Evolutionary conservation across 2,888 invertebrate genomes (phyloP).

Genomic region (Psylliodes chrysocephalus): DNA sequence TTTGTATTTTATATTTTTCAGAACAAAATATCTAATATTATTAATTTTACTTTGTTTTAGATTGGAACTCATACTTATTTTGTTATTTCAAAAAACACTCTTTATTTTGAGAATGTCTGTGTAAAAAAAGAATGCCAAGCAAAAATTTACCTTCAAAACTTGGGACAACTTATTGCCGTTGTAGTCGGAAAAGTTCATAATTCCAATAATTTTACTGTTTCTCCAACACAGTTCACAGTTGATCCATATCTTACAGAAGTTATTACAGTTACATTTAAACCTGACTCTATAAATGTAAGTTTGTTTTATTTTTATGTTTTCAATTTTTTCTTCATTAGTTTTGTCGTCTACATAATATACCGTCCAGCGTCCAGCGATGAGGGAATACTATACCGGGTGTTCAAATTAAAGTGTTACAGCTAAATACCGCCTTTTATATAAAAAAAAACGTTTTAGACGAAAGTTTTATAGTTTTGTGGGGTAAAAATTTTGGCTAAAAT

Average conservation of each 20-base stretch:
- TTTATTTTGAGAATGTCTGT: constrained; percentile 62
- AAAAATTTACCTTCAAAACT: constrained; percentile 61
- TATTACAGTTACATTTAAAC: constrained; percentile 62
- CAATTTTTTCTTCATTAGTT: no score
- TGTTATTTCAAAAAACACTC: constrained; percentile 55
- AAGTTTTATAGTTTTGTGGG: no score
- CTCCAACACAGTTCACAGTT: constrained; percentile 55
- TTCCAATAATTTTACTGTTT: constrained; percentile 54
- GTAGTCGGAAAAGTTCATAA: constrained; percentile 49
- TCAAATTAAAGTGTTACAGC: no score
- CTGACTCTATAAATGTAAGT: constrained; percentile 61
- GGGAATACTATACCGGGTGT: no score
- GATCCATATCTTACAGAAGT: constrained; percentile 57
- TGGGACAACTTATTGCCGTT: constrained; percentile 58
- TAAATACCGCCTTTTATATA: no score
- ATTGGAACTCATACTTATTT: constrained; percentile 59
- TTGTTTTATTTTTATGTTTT: no score
- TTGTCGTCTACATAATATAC: no score
- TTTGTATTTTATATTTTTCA: not conserved
- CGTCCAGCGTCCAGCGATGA: no score
- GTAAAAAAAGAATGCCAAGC: constrained; percentile 57
- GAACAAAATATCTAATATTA: no score
- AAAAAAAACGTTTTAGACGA: no score
- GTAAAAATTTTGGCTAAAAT: no score
- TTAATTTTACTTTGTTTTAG: constrained; percentile 51